phyloP scores from a whole-genome alignment of 2,888 invertebrate genomes.

The Oxytorus armatus region DNA sequence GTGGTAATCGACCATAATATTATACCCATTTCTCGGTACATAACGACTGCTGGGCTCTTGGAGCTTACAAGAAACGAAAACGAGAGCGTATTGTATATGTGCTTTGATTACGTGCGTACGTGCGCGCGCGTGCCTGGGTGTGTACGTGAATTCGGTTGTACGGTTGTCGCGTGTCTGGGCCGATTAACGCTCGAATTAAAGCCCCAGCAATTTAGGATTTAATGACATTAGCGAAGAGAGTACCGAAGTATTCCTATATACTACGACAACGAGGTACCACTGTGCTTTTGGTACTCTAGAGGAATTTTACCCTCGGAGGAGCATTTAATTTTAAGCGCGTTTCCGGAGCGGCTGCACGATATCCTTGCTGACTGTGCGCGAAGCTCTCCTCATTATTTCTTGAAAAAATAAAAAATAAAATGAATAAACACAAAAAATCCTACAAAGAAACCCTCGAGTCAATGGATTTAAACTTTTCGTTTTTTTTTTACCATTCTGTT shows the following conservation, averaged over 20 bases:
- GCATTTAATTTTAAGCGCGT: constrained; percentile 53
- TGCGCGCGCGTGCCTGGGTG: not conserved
- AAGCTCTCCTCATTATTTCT: constrained; percentile 25
- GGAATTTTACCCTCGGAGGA: constrained; percentile 13
- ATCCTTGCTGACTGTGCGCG: constrained; percentile 6
- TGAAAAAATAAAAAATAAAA: constrained; percentile 1
- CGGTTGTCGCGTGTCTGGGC: constrained; percentile 55
- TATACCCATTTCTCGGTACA: constrained; percentile 51
- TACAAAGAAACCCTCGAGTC: constrained; percentile 5
- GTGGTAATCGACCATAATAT: constrained; percentile 63
- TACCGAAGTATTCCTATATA: constrained; percentile 11
- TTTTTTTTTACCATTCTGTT: constrained; percentile 32
- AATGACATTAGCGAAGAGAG: constrained; percentile 64
- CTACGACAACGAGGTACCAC: not conserved
- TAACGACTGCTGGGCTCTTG: too few species aligned
- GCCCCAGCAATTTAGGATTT: constrained; percentile 64
- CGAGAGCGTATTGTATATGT: not conserved
- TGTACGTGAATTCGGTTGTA: constrained; percentile 10
- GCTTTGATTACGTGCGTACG: not conserved
- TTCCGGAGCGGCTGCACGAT: constrained; percentile 6
- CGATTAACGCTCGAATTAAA: constrained; percentile 67
- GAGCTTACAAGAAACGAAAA: constrained; percentile 39
- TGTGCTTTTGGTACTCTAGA: constrained; percentile 2
- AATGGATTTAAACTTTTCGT: not conserved
- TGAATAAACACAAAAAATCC: constrained; percentile 12